These are phyloP conservation scores for Orthosia cruda DNA, from an alignment of 2,888 invertebrate genomes.

Conservation along the genomic window DNA sequence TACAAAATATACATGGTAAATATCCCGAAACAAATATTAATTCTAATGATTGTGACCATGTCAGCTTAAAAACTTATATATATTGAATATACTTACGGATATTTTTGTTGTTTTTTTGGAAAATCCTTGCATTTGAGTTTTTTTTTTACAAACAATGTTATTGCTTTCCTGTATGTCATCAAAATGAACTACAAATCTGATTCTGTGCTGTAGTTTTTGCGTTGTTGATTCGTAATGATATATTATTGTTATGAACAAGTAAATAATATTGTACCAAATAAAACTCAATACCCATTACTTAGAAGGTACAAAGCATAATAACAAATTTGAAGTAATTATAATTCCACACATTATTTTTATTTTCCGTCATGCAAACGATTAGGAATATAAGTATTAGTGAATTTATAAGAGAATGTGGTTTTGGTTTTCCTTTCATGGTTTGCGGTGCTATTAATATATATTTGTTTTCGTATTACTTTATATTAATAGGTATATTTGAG, in stretches of 20 bases:
- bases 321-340: slow-evolving; percentile 3
- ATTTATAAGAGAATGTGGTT: slow-evolving; percentile 24
- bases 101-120: neutral
- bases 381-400: neutral
- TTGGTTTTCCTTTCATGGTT: slow-evolving; percentile 18
- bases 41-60: too few relatives aligned
- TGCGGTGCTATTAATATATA: slow-evolving; percentile 1
- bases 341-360: neutral
- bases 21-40: too few relatives aligned
- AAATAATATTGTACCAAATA: neutral
- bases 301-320: neutral
- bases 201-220: neutral
- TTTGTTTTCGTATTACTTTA: slow-evolving; percentile 2
- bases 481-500: slow-evolving; percentile 9
- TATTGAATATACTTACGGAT: too few relatives aligned
- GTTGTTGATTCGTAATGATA: neutral
- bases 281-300: neutral
- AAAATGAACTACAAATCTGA: neutral
- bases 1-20: too few relatives aligned
- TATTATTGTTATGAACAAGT: neutral
- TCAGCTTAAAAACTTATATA: too few relatives aligned
- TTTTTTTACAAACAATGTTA: too few relatives aligned
- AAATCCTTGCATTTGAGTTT: too few relatives aligned
- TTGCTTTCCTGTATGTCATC: too few relatives aligned
- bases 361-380: slow-evolving; percentile 2